These are phyloP conservation scores for Acanthochromis polyacanthus DNA, from an alignment of 2,113 vertebrate genomes.

Conservation along the genomic window DNA sequence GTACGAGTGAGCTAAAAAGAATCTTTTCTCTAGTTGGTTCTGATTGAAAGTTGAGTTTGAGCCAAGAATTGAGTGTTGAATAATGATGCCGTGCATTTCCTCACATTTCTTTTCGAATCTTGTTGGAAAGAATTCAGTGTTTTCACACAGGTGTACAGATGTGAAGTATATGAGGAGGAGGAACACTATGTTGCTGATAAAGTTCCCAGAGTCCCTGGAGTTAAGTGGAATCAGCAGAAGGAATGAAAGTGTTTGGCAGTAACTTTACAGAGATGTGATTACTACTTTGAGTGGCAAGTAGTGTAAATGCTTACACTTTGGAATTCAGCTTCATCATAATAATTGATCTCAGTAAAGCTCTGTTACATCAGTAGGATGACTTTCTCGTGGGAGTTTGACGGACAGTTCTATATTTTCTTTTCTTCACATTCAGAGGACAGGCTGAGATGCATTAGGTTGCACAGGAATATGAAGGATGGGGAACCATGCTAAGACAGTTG, in stretches of 20 bases:
- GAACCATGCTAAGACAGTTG: too few species aligned
- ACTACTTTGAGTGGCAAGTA: background rate
- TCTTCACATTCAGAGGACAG: background rate
- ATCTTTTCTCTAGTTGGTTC: constrained; percentile 37
- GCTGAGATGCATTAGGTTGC: background rate
- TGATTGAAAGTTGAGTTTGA: constrained; percentile 40
- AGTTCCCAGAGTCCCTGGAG: background rate
- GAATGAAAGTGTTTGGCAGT: background rate
- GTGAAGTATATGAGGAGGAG: background rate
- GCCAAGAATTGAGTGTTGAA: constrained; percentile 18
- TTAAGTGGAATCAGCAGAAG: constrained; percentile 10
- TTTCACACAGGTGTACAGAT: constrained; percentile 22
- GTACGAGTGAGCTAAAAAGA: constrained; percentile 30
- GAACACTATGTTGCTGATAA: background rate
- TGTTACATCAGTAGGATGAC: background rate
- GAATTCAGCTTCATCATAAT: background rate
- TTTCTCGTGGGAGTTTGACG: background rate
- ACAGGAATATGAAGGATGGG: too few species aligned
- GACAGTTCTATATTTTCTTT: background rate
- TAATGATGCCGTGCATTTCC: constrained; percentile 31
- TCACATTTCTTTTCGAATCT: constrained; percentile 7
- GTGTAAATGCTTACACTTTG: background rate
- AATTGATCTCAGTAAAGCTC: background rate
- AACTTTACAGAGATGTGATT: background rate
- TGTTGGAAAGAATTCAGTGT: constrained; percentile 20